phyloP scores from a whole-genome alignment of 2,113 vertebrate species.

The Pedetes capensis region DNA sequence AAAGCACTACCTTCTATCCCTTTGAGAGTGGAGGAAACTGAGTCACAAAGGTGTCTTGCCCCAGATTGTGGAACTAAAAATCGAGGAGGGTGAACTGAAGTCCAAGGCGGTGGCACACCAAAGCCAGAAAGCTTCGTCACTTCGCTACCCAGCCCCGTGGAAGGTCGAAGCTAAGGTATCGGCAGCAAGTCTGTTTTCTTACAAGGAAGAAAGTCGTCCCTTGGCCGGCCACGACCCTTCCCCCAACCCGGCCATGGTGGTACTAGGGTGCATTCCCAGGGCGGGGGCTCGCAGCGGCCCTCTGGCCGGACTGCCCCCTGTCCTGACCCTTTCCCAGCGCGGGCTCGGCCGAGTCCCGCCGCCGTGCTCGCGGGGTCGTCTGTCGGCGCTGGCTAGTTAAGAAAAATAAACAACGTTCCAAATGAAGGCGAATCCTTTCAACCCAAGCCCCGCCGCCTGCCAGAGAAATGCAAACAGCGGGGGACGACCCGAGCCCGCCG shows the following conservation, averaged over 20 bases:
- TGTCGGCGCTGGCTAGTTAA: conserved; percentile 84
- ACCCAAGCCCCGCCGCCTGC: conserved; percentile 83
- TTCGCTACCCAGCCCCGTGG: neutral
- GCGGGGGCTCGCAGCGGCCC: neutral
- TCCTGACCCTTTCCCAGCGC: conserved; percentile 41
- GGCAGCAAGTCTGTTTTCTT: neutral
- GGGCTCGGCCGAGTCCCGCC: conserved; percentile 28
- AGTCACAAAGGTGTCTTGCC: neutral
- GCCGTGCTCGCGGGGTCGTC: conserved; percentile 73
- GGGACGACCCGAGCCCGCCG: conserved; percentile 76
- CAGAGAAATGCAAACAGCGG: conserved; percentile 83
- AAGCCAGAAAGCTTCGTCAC: neutral
- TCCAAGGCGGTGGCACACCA: neutral
- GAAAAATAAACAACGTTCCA: conserved; percentile 88
- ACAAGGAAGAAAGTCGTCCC: neutral
- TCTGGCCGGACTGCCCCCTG: conserved; percentile 21
- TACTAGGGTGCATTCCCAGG: conserved; percentile 55
- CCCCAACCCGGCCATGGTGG: neutral
- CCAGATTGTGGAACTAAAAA: neutral
- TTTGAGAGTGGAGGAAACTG: conserved; percentile 24
- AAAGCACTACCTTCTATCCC: neutral
- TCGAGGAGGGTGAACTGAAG: neutral
- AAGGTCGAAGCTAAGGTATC: conserved; percentile 57
- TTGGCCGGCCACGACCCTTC: neutral
- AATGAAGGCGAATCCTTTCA: conserved; percentile 85